These are phyloP conservation scores for Plecturocebus donacophilus DNA, from an alignment of 2,113 vertebrate species.

Conservation along the genomic window DNA sequence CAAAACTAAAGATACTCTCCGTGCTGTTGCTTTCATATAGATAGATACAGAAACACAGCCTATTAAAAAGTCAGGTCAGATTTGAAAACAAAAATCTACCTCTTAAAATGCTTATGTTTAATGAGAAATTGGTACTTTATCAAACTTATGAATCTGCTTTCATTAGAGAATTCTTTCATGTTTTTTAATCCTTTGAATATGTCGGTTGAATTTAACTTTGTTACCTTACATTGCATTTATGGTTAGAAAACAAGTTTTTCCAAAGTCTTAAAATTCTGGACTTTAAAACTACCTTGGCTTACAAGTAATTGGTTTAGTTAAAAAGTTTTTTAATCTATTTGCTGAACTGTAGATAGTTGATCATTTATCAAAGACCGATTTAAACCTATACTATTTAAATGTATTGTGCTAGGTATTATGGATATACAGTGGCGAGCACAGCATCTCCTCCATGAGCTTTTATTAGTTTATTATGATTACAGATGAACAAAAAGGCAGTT, in stretches of 20 bases:
- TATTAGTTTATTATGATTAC: background rate
- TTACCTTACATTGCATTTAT: background rate
- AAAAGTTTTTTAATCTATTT: background rate
- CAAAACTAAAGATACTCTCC: background rate
- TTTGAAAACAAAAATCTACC: background rate
- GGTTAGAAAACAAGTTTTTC: background rate
- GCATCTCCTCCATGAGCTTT: background rate
- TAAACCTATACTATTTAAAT: background rate
- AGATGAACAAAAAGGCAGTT: background rate
- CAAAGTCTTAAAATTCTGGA: background rate
- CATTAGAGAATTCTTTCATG: background rate
- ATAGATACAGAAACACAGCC: background rate
- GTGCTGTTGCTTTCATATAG: background rate
- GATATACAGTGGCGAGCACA: background rate
- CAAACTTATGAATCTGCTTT: background rate
- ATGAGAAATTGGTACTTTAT: background rate
- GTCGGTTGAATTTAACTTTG: background rate
- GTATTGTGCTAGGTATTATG: background rate
- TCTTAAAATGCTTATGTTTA: background rate
- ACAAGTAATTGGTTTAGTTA: background rate
- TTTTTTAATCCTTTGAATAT: background rate
- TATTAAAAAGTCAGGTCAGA: background rate
- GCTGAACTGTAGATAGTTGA: background rate
- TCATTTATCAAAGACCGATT: background rate
- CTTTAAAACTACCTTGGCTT: background rate